Percentiles rank a stretch among this genome's conserved stretches.
phyloP scores from a whole-genome alignment of 2,797 vertebrate genomes.

The Gallirallus australis region DNA sequence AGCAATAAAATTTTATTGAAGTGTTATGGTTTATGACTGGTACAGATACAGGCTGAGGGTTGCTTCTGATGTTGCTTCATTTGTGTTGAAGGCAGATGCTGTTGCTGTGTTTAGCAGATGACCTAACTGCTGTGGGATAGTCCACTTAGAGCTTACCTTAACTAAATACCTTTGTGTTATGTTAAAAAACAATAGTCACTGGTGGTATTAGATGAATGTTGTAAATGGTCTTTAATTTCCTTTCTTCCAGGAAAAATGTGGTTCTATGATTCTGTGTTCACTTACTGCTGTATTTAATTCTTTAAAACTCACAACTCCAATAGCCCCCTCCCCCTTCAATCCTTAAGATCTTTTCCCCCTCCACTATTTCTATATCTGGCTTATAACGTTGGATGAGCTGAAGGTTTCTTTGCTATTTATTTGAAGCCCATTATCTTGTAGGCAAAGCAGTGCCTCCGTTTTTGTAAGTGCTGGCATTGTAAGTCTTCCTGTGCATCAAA shows the following conservation, averaged over 20 bases:
- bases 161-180: neutral
- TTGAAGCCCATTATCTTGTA: neutral
- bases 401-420: neutral
- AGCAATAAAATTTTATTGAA: neutral
- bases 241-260: neutral
- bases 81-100: neutral
- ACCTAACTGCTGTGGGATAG: neutral
- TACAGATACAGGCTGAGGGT: neutral
- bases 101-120: neutral
- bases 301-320: neutral
- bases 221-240: neutral
- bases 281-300: neutral
- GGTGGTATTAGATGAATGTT: neutral
- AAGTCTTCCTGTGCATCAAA: neutral
- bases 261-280: neutral
- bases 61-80: neutral
- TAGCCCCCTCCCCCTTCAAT: neutral
- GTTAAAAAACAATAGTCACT: neutral
- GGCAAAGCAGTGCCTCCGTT: neutral
- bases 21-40: neutral
- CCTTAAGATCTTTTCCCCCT: neutral
- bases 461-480: neutral
- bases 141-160: neutral
- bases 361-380: neutral
- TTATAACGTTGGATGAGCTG: neutral